These are phyloP conservation scores for Celastrina argiolus DNA, from an alignment of 2,888 invertebrate species.

Conservation along the genomic window DNA sequence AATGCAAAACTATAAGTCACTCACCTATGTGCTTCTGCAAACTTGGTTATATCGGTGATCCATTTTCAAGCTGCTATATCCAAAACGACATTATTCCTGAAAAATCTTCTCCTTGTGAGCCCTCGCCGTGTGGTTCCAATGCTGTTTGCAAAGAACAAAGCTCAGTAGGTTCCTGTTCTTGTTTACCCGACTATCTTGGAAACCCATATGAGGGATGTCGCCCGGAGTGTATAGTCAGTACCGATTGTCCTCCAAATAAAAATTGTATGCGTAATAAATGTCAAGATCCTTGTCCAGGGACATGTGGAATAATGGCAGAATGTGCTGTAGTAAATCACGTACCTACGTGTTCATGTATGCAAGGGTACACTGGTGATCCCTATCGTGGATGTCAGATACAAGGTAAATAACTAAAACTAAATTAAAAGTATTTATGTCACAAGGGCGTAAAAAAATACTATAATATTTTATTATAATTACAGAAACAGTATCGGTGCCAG, in stretches of 20 bases:
- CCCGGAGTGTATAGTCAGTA: slow-evolving; percentile 85
- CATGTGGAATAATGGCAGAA: slow-evolving; percentile 83
- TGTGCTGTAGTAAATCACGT: slow-evolving; percentile 85
- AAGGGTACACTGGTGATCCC: slow-evolving; percentile 85
- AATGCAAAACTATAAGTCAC: slow-evolving; percentile 85
- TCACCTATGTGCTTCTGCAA: slow-evolving; percentile 86
- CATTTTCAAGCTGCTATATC: slow-evolving; percentile 79
- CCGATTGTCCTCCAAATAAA: slow-evolving; percentile 83
- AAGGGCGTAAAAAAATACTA: too few species aligned
- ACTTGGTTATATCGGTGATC: slow-evolving; percentile 81
- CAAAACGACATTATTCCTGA: slow-evolving; percentile 62
- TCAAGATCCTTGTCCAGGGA: slow-evolving; percentile 87
- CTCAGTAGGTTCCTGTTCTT: slow-evolving; percentile 81
- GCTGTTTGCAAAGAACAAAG: slow-evolving; percentile 80
- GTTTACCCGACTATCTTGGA: slow-evolving; percentile 84
- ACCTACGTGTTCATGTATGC: slow-evolving; percentile 81
- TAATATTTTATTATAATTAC: slow-evolving; percentile 31
- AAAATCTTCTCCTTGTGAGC: slow-evolving; percentile 75
- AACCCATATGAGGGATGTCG: slow-evolving; percentile 88
- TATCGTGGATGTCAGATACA: slow-evolving; percentile 78
- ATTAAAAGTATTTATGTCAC: neutral
- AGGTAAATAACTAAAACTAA: slow-evolving; percentile 42
- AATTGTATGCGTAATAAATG: slow-evolving; percentile 87
- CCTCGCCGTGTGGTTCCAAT: slow-evolving; percentile 81
- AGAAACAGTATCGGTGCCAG: slow-evolving; percentile 55